A percentile compares a stretch with the other conserved stretches of the same genome.
These are phyloP conservation scores for Euura lappo DNA, from an alignment of 1,140 invertebrate genomes.

Conservation along the genomic window DNA sequence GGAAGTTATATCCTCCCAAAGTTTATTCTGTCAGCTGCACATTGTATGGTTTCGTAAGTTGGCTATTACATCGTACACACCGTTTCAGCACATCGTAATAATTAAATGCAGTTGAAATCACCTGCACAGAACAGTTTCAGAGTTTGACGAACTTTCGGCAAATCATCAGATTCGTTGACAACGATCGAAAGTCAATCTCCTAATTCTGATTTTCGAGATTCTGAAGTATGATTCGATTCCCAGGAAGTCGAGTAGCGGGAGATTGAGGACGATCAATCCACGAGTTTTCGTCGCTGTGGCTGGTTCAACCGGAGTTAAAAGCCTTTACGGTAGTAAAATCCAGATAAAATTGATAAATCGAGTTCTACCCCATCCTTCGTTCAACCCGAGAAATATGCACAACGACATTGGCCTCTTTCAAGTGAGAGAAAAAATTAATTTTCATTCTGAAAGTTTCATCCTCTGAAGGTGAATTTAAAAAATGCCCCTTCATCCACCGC, in stretches of 20 bases:
- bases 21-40: conserved; percentile 43
- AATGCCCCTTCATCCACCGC: too few relatives aligned
- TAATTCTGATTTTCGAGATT: too few relatives aligned
- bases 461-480: too few relatives aligned
- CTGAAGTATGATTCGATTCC: neutral
- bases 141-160: too few relatives aligned
- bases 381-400: conserved; percentile 38
- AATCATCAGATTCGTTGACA: too few relatives aligned
- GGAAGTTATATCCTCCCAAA: conserved; percentile 40
- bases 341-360: conserved; percentile 42
- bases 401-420: conserved; percentile 50
- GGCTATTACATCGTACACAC: neutral
- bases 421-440: conserved; percentile 29
- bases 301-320: conserved; percentile 39
- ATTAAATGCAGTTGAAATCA: too few relatives aligned
- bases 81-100: too few relatives aligned
- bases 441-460: too few relatives aligned
- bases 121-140: too few relatives aligned
- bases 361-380: conserved; percentile 43
- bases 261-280: conserved; percentile 40
- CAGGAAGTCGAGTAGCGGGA: conserved; percentile 11
- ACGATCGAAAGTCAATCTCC: too few relatives aligned
- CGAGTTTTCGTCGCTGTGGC: conserved; percentile 39
- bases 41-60: conserved; percentile 43
- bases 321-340: conserved; percentile 30